Conservation (phyloP, 1,140 invertebrate species). For the Scylla paramamosain region DNA sequence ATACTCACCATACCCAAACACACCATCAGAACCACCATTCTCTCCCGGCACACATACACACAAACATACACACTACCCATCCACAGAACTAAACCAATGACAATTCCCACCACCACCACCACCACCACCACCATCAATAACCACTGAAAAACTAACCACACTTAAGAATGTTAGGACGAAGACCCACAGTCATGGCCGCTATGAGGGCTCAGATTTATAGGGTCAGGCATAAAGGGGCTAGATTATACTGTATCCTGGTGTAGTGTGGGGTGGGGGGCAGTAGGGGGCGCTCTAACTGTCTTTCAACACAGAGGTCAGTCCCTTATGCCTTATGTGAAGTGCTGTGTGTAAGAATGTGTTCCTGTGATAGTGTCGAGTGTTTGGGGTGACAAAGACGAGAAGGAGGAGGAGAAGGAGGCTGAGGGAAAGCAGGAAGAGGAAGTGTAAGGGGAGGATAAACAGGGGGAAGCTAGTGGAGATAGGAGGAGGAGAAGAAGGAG, state of each 20-base stretch:
- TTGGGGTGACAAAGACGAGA: neutral
- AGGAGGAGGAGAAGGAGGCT: neutral
- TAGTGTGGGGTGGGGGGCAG: neutral
- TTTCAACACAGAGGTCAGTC: neutral
- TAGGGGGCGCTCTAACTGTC: neutral
- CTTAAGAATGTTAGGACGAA: conserved; percentile 13
- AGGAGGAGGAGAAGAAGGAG: neutral
- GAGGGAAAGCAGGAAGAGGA: neutral
- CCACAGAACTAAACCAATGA: neutral
- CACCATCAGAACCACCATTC: neutral
- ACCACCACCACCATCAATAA: neutral
- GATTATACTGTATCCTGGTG: conserved; percentile 2
- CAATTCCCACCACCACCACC: neutral
- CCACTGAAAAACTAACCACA: neutral
- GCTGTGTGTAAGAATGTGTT: neutral
- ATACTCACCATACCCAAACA: neutral
- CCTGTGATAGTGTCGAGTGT: neutral
- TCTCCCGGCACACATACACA: no score
- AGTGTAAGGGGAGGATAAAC: neutral
- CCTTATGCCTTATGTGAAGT: neutral
- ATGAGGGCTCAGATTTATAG: conserved; percentile 22
- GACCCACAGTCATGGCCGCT: neutral
- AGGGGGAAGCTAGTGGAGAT: neutral
- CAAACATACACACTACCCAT: neutral
- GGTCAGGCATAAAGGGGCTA: conserved; percentile 9